Evolutionary conservation across 2,113 vertebrate species (phyloP).

Genomic region (Dromaius novaehollandiae): DNA sequence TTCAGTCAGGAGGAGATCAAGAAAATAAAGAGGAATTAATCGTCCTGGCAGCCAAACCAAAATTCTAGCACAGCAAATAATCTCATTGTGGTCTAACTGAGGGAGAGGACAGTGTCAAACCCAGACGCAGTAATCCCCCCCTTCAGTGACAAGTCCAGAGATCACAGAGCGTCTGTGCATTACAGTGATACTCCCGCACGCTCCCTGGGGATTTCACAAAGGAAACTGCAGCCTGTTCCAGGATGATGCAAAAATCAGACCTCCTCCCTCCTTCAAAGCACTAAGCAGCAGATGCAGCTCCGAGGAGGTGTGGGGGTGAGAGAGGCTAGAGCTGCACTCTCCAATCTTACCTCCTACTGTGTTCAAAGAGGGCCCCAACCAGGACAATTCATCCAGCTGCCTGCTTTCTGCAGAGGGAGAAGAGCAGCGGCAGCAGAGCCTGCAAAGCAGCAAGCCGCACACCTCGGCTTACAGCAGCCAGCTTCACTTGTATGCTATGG

Average conservation of each 20-base stretch:
- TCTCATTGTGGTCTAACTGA: neutral
- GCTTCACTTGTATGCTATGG: neutral
- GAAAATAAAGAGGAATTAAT: constrained; percentile 57
- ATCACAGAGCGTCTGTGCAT: neutral
- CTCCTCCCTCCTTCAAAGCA: neutral
- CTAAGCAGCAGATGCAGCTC: neutral
- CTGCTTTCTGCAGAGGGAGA: neutral
- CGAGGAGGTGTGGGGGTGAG: neutral
- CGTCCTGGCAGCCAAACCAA: constrained; percentile 39
- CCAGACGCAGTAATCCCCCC: neutral
- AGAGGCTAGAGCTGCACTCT: neutral
- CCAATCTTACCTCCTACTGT: neutral
- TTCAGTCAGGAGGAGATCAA: constrained; percentile 36
- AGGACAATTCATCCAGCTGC: neutral
- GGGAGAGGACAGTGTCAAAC: constrained; percentile 4
- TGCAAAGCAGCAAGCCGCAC: neutral
- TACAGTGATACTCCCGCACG: fast-evolving
- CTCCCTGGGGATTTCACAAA: neutral
- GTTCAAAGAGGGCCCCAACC: neutral
- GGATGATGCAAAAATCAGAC: neutral
- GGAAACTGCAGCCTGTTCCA: neutral
- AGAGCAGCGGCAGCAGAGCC: neutral
- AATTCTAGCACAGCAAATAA: constrained; percentile 43
- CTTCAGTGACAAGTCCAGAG: neutral
- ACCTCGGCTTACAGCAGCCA: neutral